A percentile compares a stretch with the other conserved stretches of the same genome.
Conservation (phyloP, 2,888 invertebrate species). For the Drosophila recens region DNA sequence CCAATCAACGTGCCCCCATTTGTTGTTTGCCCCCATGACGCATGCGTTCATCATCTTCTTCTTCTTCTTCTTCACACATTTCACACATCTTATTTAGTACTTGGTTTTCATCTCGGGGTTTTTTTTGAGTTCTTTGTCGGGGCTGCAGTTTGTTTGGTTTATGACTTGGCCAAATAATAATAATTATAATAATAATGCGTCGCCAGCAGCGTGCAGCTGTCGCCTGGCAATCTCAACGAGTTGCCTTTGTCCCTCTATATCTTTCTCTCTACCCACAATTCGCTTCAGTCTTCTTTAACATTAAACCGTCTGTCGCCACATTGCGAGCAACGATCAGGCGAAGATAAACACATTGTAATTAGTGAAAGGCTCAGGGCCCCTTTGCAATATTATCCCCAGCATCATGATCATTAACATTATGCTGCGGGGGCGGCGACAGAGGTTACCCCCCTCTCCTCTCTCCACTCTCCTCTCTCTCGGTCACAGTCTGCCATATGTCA, state of each 20-base stretch:
- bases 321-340: constrained; percentile 62
- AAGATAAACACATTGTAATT: constrained; percentile 79
- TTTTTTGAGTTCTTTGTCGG: constrained; percentile 4
- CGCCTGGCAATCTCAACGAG: constrained; percentile 63
- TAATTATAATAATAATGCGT: constrained; percentile 45
- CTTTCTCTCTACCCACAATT: constrained; percentile 3
- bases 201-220: constrained; percentile 70
- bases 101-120: constrained; percentile 1
- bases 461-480: background rate
- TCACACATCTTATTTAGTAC: constrained; percentile 27
- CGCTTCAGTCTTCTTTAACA: constrained; percentile 29
- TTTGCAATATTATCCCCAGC: constrained; percentile 37
- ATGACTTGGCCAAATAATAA: constrained; percentile 77
- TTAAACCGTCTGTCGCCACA: constrained; percentile 71
- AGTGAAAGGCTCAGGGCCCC: constrained; percentile 55
- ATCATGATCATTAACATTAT: constrained; percentile 22
- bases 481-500: constrained; percentile 66
- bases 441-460: constrained; percentile 2
- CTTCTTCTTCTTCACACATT: constrained; percentile 6
- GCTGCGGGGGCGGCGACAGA: constrained; percentile 22
- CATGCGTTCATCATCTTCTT: constrained; percentile 60
- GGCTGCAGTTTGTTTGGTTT: constrained; percentile 65
- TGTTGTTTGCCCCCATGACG: constrained; percentile 67
- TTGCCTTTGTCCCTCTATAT: constrained; percentile 11
- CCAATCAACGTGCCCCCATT: constrained; percentile 80